Percentiles rank a stretch among this genome's conserved stretches.
phyloP scores from a whole-genome alignment of 1,140 invertebrate genomes.

The Zophobas atratus region DNA sequence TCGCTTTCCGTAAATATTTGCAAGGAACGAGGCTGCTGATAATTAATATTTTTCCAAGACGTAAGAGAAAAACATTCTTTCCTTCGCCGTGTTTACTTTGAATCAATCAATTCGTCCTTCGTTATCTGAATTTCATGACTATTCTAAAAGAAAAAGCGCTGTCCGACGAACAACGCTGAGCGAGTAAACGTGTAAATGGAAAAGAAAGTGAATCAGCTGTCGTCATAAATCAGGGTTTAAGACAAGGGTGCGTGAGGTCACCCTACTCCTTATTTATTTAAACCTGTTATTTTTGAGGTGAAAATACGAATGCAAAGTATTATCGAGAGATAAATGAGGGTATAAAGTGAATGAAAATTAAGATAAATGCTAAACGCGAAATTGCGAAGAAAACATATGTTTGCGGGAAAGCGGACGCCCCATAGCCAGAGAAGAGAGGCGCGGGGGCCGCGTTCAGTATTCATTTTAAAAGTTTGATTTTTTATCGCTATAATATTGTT shows the following conservation, averaged over 20 bases:
- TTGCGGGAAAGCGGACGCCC: neutral
- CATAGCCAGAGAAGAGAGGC: no score
- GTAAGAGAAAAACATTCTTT: conserved; percentile 17
- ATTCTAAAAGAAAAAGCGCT: neutral
- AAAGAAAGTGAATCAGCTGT: conserved; percentile 20
- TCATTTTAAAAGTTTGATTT: no score
- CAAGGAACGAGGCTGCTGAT: neutral
- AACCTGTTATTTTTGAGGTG: conserved; percentile 22
- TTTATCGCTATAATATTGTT: no score
- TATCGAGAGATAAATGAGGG: neutral
- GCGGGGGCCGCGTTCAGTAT: no score
- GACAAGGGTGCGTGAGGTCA: conserved; percentile 28
- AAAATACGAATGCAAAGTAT: conserved; percentile 14
- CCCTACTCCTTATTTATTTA: conserved; percentile 27
- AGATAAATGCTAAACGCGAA: conserved; percentile 4
- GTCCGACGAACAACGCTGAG: conserved; percentile 7
- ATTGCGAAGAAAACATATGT: neutral
- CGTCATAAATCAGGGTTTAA: conserved; percentile 28
- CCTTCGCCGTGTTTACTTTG: conserved; percentile 18
- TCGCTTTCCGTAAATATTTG: conserved; percentile 12
- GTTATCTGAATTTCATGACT: conserved; percentile 10
- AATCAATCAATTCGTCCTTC: conserved; percentile 20
- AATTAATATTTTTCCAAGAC: conserved; percentile 20
- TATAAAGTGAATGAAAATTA: conserved; percentile 32
- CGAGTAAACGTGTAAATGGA: conserved; percentile 35